phyloP scores from a whole-genome alignment of 2,888 invertebrate genomes.

The Tipula vernalis region DNA sequence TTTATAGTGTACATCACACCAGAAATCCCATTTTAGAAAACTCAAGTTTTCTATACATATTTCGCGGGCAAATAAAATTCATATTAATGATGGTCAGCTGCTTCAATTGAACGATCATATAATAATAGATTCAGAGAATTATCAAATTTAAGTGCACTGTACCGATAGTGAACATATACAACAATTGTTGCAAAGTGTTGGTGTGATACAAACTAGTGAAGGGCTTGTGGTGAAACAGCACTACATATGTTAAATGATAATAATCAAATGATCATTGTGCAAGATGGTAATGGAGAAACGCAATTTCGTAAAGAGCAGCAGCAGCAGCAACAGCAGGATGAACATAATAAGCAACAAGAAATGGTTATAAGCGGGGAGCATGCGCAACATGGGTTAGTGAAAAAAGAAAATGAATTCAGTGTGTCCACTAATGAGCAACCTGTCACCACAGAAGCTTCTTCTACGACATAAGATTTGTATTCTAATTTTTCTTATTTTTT shows the following conservation, averaged over 20 bases:
- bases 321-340: neutral
- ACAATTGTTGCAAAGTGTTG: slow-evolving; percentile 35
- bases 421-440: neutral
- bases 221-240: slow-evolving; percentile 34
- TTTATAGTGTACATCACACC: no score
- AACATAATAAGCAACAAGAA: neutral
- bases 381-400: neutral
- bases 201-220: slow-evolving; percentile 34
- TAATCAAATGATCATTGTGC: slow-evolving; percentile 35
- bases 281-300: slow-evolving; percentile 34
- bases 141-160: slow-evolving; percentile 34
- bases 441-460: slow-evolving; percentile 4
- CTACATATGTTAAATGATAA: slow-evolving; percentile 36
- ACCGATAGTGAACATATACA: slow-evolving; percentile 35
- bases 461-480: slow-evolving; percentile 4
- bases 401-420: neutral
- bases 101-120: slow-evolving; percentile 36
- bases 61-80: slow-evolving; percentile 37
- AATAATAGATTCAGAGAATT: slow-evolving; percentile 35
- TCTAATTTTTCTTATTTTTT: neutral
- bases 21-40: no score
- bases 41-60: no score
- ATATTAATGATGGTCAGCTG: slow-evolving; percentile 36
- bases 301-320: slow-evolving; percentile 24
- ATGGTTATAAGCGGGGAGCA: neutral